Evolutionary conservation across 2,888 invertebrate species (phyloP).

Genomic region (Acleris laterana): DNA sequence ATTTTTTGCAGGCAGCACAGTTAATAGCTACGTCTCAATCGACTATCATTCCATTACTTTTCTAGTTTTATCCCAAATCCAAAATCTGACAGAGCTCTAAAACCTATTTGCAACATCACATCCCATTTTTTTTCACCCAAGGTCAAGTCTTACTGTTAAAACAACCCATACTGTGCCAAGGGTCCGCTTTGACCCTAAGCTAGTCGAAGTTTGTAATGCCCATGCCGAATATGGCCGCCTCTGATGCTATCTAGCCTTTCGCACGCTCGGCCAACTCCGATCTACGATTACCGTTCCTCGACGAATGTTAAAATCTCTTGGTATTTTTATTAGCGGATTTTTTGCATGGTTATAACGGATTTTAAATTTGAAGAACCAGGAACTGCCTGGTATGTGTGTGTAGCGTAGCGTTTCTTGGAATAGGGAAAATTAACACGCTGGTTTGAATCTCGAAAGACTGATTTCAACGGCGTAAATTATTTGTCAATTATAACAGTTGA

Average conservation of each 20-base stretch:
- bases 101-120: not conserved
- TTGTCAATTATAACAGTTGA: not conserved
- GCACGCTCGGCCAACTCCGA: slow-evolving; percentile 61
- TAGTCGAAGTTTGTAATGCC: slow-evolving; percentile 57
- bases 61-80: not conserved
- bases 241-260: slow-evolving; percentile 68
- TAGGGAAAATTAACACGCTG: not conserved
- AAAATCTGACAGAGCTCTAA: not conserved
- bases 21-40: too few species aligned
- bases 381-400: slow-evolving; percentile 3
- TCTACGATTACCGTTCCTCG: slow-evolving; percentile 53
- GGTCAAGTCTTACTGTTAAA: slow-evolving; percentile 17
- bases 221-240: slow-evolving; percentile 64
- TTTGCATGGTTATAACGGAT: slow-evolving; percentile 30
- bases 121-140: not conserved
- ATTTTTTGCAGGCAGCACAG: too few species aligned
- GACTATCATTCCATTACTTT: too few species aligned
- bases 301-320: slow-evolving; percentile 46
- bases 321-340: slow-evolving; percentile 30
- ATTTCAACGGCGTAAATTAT: not conserved
- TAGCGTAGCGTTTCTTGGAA: slow-evolving; percentile 5
- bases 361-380: slow-evolving; percentile 5
- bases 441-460: not conserved
- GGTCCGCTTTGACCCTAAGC: slow-evolving; percentile 66
- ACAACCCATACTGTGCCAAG: slow-evolving; percentile 35